Percentiles rank a stretch among this genome's conserved stretches.
These are phyloP conservation scores for Bombylius major DNA, from an alignment of 2,888 invertebrate genomes.

Conservation along the genomic window DNA sequence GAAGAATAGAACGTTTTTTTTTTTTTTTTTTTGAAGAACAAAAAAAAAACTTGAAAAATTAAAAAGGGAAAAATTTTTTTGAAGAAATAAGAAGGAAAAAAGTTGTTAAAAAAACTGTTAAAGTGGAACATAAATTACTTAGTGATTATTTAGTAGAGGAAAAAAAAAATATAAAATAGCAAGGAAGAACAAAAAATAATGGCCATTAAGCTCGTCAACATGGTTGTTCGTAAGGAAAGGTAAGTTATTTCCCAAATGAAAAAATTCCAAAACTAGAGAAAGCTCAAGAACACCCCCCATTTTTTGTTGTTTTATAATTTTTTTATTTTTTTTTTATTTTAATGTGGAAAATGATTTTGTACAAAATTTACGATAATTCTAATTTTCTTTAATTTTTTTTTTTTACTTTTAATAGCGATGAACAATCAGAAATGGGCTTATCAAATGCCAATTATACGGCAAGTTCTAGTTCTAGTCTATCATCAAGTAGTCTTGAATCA, in stretches of 20 bases:
- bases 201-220: not conserved
- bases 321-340: too few species aligned
- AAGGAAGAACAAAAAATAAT: not conserved
- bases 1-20: too few species aligned
- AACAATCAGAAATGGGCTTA: conserved; percentile 47
- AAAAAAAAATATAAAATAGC: not conserved
- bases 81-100: too few species aligned
- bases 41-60: too few species aligned
- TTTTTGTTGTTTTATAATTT: too few species aligned
- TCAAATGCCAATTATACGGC: conserved; percentile 47
- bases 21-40: too few species aligned
- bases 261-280: not conserved
- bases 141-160: too few species aligned
- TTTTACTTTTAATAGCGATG: conserved; percentile 45
- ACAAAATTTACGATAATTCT: not conserved
- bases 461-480: conserved; percentile 58
- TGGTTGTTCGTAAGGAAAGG: not conserved
- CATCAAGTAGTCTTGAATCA: conserved; percentile 53
- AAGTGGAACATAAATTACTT: too few species aligned
- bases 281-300: not conserved
- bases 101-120: too few species aligned
- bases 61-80: too few species aligned
- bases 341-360: too few species aligned
- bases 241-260: not conserved
- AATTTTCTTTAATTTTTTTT: not conserved